Conservation (phyloP, 1,140 invertebrate species). For the Monomorium pharaonis region DNA sequence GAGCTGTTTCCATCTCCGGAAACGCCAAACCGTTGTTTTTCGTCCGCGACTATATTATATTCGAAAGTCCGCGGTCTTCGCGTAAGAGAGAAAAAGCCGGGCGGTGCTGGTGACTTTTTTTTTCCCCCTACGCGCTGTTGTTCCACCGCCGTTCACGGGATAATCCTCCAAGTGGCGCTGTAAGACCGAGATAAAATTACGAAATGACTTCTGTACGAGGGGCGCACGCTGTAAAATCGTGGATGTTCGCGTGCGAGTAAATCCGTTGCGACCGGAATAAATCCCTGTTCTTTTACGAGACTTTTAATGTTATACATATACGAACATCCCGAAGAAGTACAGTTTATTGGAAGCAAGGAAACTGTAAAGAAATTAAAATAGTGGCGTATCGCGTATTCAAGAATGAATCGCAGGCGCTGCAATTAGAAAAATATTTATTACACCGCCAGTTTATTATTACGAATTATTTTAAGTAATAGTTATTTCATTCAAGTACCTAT, state of each 20-base stretch:
- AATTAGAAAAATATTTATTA: too few species aligned
- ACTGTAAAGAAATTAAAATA: too few species aligned
- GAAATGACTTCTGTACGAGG: background rate
- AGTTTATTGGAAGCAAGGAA: background rate
- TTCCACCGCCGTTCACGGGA: background rate
- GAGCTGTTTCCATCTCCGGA: slow-evolving; percentile 12
- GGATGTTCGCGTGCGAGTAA: background rate
- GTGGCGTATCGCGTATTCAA: too few species aligned
- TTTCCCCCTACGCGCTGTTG: background rate
- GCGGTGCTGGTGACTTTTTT: background rate
- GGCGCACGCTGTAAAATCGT: background rate
- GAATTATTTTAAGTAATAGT: too few species aligned
- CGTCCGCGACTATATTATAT: background rate
- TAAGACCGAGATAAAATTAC: background rate
- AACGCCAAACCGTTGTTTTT: background rate
- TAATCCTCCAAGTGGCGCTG: background rate
- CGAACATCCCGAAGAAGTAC: background rate
- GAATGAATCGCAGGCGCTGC: too few species aligned
- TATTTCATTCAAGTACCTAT: too few species aligned
- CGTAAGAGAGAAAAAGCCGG: too few species aligned
- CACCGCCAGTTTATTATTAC: too few species aligned
- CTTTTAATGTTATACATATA: background rate
- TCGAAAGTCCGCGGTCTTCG: background rate
- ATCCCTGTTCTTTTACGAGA: background rate
- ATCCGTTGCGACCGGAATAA: background rate